phyloP scores from a whole-genome alignment of 2,113 vertebrate species.

The human (Homo sapiens) region GRCh38 chr12:105133001-105133500 shows the following conservation, averaged over 20 bases:
- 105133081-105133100: background rate
- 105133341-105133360: background rate
- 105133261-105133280: background rate
- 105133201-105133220: background rate
- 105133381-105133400: background rate
- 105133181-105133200: background rate
- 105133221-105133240: background rate
- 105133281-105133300: background rate
- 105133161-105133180: background rate
- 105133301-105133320: background rate
- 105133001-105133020: background rate
- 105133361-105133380: background rate
- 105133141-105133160: rapidly evolving
- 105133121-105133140: background rate
- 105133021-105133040: background rate
- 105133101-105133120: background rate
- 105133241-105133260: background rate
- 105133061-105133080: background rate
- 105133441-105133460: background rate
- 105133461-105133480: slow-evolving; percentile 15
- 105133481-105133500: background rate
- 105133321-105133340: background rate
- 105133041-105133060: background rate
- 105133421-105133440: background rate
- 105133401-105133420: background rate